These are phyloP conservation scores for Cheilosia variabilis DNA, from an alignment of 2,888 invertebrate species.

Conservation along the genomic window DNA sequence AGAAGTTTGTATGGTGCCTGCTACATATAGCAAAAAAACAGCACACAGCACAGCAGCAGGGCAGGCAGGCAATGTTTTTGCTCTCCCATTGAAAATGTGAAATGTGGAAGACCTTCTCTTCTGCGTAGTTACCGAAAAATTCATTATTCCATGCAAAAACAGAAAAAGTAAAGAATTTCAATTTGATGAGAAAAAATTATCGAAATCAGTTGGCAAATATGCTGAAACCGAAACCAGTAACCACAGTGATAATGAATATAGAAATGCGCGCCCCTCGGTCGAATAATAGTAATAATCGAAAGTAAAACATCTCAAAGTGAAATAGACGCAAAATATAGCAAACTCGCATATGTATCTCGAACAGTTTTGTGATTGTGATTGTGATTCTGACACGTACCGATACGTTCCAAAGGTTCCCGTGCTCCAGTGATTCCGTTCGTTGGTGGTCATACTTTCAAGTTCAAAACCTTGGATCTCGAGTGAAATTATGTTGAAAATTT, in stretches of 20 bases:
- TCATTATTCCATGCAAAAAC: slow-evolving; percentile 63
- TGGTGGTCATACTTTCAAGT: slow-evolving; percentile 34
- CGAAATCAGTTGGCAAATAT: slow-evolving; percentile 43
- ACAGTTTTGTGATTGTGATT: slow-evolving; percentile 12
- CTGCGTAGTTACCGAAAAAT: slow-evolving; percentile 75
- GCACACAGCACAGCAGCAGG: slow-evolving; percentile 34
- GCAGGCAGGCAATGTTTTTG: slow-evolving; percentile 69
- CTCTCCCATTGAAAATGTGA: slow-evolving; percentile 73
- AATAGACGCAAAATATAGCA: slow-evolving; percentile 8
- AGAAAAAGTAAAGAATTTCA: slow-evolving; percentile 26
- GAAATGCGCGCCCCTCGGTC: slow-evolving; percentile 55
- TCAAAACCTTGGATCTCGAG: slow-evolving; percentile 1
- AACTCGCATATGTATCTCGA: slow-evolving; percentile 36
- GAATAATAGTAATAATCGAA: slow-evolving; percentile 24
- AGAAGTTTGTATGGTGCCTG: slow-evolving; percentile 49
- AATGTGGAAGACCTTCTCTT: slow-evolving; percentile 74
- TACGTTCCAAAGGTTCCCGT: slow-evolving; percentile 14
- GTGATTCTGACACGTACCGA: slow-evolving; percentile 36
- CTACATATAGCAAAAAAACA: slow-evolving; percentile 34
- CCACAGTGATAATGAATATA: slow-evolving; percentile 43
- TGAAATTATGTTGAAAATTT: slow-evolving; percentile 36
- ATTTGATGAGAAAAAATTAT: slow-evolving; percentile 38
- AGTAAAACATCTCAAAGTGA: slow-evolving; percentile 37
- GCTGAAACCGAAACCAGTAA: slow-evolving; percentile 27
- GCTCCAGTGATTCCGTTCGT: slow-evolving; percentile 26